Evolutionary conservation across 2,888 invertebrate species (phyloP), one percentile per base, ranked within the genome.

Genomic region (Clunio marinus): DNA sequence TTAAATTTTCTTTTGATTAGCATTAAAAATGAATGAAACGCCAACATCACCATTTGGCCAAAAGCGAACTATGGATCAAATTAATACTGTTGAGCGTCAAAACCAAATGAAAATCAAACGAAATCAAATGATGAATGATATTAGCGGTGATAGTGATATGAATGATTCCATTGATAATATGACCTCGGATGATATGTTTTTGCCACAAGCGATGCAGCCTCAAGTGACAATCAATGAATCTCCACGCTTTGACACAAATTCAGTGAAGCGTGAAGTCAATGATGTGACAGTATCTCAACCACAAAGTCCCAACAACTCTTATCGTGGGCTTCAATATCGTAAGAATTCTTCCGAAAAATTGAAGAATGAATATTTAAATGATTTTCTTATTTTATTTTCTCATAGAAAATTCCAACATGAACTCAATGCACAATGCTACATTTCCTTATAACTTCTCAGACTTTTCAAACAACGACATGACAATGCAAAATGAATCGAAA

Each of bases 191-290:
- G 79, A 79, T 69, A 77, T 76, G 70, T 79, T 78, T 72, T 70
- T 78, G 69, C 75, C 77, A 2, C 72, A 75, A 67, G 28, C 55
- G n/a, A 66, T 66, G 66, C 77, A 78, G 68, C 78, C 78, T 41
- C 78, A 79, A 70, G 77, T 79, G 58, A 76, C 79, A 2, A 77
- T 78, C 76, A 75, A 74, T 1, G 78, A 78, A 70, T 55, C 70
- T 28, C 73, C 75, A 10, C 75, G 78, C 58, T 78, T 76, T 68
- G 78, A 79, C 70, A 70, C 77, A 46, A 74, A 74, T 68, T 75
- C 72, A 63, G 75, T 78, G 2, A 79, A 79, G 72, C 75, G 79
- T 0, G 79, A 79, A 70, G 71, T 68, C 7, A 63, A 28, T 20
- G 68, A 68, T 20, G 37, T 28, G 69, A 69, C 68, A 70, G 70